phyloP scores from a whole-genome alignment of 1,140 invertebrate species.

The Anadara kagoshimensis region DNA sequence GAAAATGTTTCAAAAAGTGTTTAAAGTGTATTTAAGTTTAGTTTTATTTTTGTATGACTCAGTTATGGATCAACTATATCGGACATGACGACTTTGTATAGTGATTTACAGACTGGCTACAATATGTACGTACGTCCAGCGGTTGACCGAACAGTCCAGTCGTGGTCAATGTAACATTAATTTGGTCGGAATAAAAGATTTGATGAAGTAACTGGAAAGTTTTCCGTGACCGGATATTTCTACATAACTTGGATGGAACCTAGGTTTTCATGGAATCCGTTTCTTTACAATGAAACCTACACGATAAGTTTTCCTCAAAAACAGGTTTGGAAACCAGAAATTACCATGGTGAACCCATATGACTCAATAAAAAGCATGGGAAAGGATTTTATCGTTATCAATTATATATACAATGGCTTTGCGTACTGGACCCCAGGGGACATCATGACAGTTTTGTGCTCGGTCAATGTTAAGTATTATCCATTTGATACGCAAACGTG shows the following conservation, averaged over 20 bases:
- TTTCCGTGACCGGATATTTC: conserved; percentile 27
- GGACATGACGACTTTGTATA: no score
- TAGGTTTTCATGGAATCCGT: conserved; percentile 31
- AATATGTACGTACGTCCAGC: conserved; percentile 32
- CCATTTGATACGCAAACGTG: conserved; percentile 36
- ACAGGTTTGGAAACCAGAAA: conserved; percentile 32
- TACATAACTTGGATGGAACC: conserved; percentile 23
- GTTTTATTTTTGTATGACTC: no score
- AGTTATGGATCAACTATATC: no score
- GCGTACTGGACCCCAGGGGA: conserved; percentile 23
- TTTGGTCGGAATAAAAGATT: conserved; percentile 36
- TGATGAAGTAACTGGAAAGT: conserved; percentile 40
- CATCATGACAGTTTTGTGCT: conserved; percentile 16
- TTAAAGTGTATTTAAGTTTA: no score
- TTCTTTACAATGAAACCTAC: conserved; percentile 12
- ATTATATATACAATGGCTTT: conserved; percentile 9
- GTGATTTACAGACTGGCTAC: conserved; percentile 8
- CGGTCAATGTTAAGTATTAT: conserved; percentile 32
- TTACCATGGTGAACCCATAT: conserved; percentile 25
- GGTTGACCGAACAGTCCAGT: background rate
- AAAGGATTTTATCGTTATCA: conserved; percentile 18
- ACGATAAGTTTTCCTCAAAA: conserved; percentile 8
- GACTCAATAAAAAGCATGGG: conserved; percentile 23
- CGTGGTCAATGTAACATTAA: conserved; percentile 24
- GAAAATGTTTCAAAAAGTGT: no score